These are phyloP conservation scores for Exaiptasia diaphana DNA, from an alignment of 64 coral and sea anemone genomes.

Conservation along the genomic window DNA sequence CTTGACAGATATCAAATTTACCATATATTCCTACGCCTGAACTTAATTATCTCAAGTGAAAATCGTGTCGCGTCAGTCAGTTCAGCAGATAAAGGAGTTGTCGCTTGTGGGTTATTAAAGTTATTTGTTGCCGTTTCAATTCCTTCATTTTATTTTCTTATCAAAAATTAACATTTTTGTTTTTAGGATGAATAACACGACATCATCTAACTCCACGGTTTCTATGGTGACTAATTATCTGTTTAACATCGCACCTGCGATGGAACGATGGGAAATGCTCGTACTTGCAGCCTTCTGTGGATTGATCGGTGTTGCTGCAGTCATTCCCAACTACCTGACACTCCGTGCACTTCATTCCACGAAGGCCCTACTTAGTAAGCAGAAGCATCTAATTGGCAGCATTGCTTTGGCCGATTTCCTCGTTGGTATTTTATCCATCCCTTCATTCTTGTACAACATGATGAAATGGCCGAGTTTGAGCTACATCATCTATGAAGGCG, in stretches of 20 bases:
- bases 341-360: conserved; percentile 26
- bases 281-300: conserved; percentile 14
- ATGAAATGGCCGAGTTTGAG: conserved; percentile 15
- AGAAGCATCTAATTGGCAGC: not conserved
- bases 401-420: conserved; percentile 26
- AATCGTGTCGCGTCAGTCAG: too few species aligned
- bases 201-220: not conserved
- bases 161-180: not conserved
- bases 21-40: too few species aligned
- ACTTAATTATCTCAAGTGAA: too few species aligned
- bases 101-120: too few species aligned
- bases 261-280: conserved; percentile 23
- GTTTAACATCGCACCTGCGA: conserved; percentile 20
- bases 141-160: too few species aligned
- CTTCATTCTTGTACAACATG: conserved; percentile 50
- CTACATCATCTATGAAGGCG: conserved; percentile 31
- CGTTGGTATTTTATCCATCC: conserved; percentile 39
- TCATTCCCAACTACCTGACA: conserved; percentile 37
- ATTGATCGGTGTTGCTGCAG: conserved; percentile 6
- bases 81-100: too few species aligned
- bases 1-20: too few species aligned
- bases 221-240: conserved; percentile 11
- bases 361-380: not conserved
- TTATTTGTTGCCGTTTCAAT: too few species aligned
- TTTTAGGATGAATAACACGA: conserved; percentile 10